phyloP scores from a whole-genome alignment of 2,888 invertebrate species.

The Deilephila porcellus region DNA sequence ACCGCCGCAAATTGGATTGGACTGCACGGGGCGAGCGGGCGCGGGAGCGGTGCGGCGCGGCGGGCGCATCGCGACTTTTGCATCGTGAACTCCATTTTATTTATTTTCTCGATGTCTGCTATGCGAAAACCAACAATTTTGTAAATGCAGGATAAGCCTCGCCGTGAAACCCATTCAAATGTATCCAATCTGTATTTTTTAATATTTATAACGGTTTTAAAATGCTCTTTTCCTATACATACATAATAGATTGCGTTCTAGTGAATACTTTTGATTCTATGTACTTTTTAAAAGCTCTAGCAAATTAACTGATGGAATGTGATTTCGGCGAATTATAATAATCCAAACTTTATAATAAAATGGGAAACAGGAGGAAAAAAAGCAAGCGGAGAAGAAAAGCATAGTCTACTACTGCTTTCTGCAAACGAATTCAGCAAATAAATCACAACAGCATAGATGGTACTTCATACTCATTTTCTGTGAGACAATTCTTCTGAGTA shows the following conservation, averaged over 20 bases:
- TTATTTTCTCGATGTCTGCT: conserved; percentile 46
- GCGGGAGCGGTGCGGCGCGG: background rate
- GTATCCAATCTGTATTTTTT: conserved; percentile 10
- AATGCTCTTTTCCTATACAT: background rate
- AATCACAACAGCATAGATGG: too few species aligned
- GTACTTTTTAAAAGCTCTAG: background rate
- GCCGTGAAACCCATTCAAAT: conserved; percentile 24
- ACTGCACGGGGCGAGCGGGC: conserved; percentile 46
- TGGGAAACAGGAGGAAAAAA: too few species aligned
- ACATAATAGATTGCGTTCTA: background rate
- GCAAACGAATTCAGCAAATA: too few species aligned
- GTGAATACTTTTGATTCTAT: background rate
- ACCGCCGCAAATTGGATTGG: conserved; percentile 73
- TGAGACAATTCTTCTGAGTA: too few species aligned
- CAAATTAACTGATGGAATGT: too few species aligned
- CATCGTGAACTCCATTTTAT: conserved; percentile 55
- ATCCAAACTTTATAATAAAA: too few species aligned
- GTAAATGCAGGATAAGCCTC: conserved; percentile 18
- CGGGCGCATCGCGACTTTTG: conserved; percentile 54
- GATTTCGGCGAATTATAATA: too few species aligned
- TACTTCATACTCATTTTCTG: too few species aligned
- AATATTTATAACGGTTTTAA: conserved; percentile 6
- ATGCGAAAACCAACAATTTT: conserved; percentile 28
- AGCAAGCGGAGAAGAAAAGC: too few species aligned
- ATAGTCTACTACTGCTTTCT: too few species aligned